Base-by-base conservation (phyloP, 2,888 invertebrate species). In the Belgica antarctica region DNA sequence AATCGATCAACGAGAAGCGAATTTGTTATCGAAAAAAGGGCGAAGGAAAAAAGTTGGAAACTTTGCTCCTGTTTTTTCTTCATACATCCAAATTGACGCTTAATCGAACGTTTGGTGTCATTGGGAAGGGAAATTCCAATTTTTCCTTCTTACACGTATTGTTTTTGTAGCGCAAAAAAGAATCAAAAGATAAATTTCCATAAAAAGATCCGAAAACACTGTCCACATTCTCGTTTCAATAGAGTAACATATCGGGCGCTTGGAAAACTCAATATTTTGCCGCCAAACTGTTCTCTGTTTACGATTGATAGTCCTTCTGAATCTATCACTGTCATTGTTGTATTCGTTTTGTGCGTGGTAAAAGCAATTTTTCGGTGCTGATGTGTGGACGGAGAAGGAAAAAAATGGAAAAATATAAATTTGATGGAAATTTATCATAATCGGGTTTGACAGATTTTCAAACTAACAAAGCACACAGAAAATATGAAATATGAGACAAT, bases 81-180 rank as follows among this genome's bases (percentile, higher is more conserved):
- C 22, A 34, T 62, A 19, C n/a, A n/a, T 8, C 62, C 31, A 62
- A 62, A 62, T 62, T 62, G 62, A 34, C 62, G 34, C 34, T 62
- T 62, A 62, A 62, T 62, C 62, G 62, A 62, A 62, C 34, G 28
- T 19, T 12, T 36, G 62, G 62, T 25, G 62, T 34, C 62, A 62
- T 25, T 28, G 27, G 25, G 8, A 27, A 24, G 12, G 25, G n/a
- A 59, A 59, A 4, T 15, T n/a, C 7, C 17, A 46, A n/a, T 27
- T 59, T 27, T 24, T 59, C 15, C 7, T 59, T 59, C 1, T 22
- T 59, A 27, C 15, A 5, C 25, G 17, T 59, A n/a, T 52, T 19
- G 17, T 52, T 17, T 22, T 52, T 22, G 52, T 52, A 7, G 7
- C 22, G 52, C 52, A 22, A 46, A 7, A 46, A 15, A 4, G 15